A percentile compares a stretch with the other conserved stretches of the same genome.
These are phyloP conservation scores for Leucophora obtusa DNA, from an alignment of 2,888 invertebrate genomes.

Conservation along the genomic window DNA sequence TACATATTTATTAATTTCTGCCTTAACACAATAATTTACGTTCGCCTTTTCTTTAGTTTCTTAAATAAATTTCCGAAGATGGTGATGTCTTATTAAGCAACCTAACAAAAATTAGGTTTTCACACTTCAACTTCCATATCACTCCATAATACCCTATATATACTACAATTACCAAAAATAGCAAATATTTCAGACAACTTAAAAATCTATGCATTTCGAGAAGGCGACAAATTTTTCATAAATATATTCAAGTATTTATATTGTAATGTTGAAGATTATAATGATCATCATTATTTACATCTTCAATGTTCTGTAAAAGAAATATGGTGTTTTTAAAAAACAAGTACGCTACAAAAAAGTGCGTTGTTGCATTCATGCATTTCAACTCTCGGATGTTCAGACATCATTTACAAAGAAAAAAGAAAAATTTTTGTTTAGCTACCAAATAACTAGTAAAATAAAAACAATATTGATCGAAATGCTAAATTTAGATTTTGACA, in stretches of 20 bases:
- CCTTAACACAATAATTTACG: too few relatives aligned
- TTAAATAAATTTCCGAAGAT: too few relatives aligned
- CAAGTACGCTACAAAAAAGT: conserved; percentile 23
- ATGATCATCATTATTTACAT: not conserved
- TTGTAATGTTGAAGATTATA: not conserved
- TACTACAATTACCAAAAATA: too few relatives aligned
- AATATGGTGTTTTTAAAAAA: not conserved
- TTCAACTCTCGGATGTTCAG: not conserved
- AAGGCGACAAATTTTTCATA: not conserved
- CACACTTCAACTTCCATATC: too few relatives aligned
- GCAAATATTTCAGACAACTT: not conserved
- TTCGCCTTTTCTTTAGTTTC: too few relatives aligned
- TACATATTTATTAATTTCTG: too few relatives aligned
- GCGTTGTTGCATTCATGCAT: conserved; percentile 56
- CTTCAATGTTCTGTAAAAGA: not conserved
- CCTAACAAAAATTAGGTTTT: too few relatives aligned
- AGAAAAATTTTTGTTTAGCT: not conserved
- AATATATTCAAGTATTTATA: not conserved
- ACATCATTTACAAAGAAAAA: not conserved
- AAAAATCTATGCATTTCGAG: not conserved
- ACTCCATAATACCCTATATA: too few relatives aligned
- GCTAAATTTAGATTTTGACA: conserved; percentile 53
- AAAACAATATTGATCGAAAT: not conserved
- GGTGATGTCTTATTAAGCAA: too few relatives aligned
- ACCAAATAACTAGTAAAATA: not conserved